Base-by-base conservation (phyloP, 2,888 invertebrate genomes). In the Orthonevra nobilis region DNA sequence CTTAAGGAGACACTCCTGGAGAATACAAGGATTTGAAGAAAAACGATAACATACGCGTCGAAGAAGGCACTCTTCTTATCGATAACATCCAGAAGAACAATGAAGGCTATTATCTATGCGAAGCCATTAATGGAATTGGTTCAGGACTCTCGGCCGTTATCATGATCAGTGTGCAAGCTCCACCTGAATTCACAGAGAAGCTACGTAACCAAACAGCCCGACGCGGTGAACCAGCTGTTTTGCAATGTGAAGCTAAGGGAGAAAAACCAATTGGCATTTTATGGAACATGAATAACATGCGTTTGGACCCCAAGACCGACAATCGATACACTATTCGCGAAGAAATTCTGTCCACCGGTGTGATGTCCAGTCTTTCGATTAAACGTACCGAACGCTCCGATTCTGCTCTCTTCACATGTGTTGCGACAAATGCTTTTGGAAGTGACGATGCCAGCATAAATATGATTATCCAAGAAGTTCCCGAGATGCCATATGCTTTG, bases 381-480 rank as follows among this genome's bases (percentile, higher is more conserved):
- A 94, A 96, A 87, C 92, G 96, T 84, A 96, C 96, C 15, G 96
- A 97, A 89, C 91, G 97, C 85, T 93, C 93, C 20, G 97, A 97
- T 87, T 95, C 96, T 2, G 97, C 96, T 1, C 90, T 96, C 0
- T 97, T 96, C 85, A 96, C 96, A 26, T 97, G 97, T 85, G 95
- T 97, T 7, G 97, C 97, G 0, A 96, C 96, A 2, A 97, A 97
- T 87, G 96, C 96, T 12, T 97, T 97, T 86, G 97, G 97, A 54
- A 96, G 96, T 81, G 97, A 97, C 86, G 97, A 97, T 85, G 95
- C 96, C n/a, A 96, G 96, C 89, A 96, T 97, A 85, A 96, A 97
- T 88, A 94, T 97, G 92, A 97, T 97, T 82, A 94, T 97, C 82
- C 97, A 97, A 92, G 95, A 95, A 92, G 89, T 86, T 81, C 87